Evolutionary conservation across 1,140 invertebrate genomes (phyloP).

Genomic region (roundworm (Caenorhabditis elegans)): WBcel235 BX284604.4:4378501-4379000

Average conservation of each 20-base stretch:
- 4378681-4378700: neutral
- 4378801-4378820: neutral
- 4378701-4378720: too few relatives aligned
- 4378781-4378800: neutral
- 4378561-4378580: too few relatives aligned
- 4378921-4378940: constrained; percentile 34
- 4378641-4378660: too few relatives aligned
- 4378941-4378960: constrained; percentile 41
- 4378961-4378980: constrained; percentile 31
- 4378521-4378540: too few relatives aligned
- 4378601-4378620: too few relatives aligned
- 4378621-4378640: too few relatives aligned
- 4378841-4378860: neutral
- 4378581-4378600: too few relatives aligned
- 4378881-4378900: constrained; percentile 28
- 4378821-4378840: constrained; percentile 8
- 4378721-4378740: neutral
- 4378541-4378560: too few relatives aligned
- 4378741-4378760: neutral
- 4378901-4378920: constrained; percentile 40
- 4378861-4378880: constrained; percentile 35
- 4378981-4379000: constrained; percentile 26
- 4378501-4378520: too few relatives aligned
- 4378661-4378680: too few relatives aligned
- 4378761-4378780: neutral